Conservation (phyloP, 2,888 invertebrate genomes). For the Eretmocerus hayati region DNA sequence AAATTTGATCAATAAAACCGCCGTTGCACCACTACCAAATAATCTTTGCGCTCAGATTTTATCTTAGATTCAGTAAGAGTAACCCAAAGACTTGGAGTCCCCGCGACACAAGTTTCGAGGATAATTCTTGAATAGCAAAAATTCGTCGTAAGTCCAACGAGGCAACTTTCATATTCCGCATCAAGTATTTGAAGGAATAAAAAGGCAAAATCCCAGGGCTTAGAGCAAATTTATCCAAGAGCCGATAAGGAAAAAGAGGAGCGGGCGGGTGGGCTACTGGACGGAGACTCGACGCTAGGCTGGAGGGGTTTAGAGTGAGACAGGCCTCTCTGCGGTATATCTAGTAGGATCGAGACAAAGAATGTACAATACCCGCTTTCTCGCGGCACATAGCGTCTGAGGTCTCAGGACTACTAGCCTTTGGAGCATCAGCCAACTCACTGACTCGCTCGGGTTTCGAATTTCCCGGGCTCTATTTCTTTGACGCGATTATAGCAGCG, state of each 20-base stretch:
- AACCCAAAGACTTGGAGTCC: no score
- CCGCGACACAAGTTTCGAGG: no score
- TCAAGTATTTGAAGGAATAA: neutral
- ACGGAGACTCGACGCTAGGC: no score
- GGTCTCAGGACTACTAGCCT: no score
- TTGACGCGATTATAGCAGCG: slow-evolving; percentile 3
- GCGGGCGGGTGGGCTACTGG: neutral
- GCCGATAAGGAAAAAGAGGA: slow-evolving; percentile 7
- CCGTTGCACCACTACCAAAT: no score
- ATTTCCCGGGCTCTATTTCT: slow-evolving; percentile 6
- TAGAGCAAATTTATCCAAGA: slow-evolving; percentile 1
- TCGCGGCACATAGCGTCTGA: neutral
- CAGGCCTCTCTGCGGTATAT: no score
- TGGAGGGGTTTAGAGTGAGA: no score
- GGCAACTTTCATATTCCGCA: slow-evolving; percentile 3
- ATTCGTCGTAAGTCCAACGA: neutral
- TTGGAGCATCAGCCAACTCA: neutral
- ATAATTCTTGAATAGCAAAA: no score
- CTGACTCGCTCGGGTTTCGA: neutral
- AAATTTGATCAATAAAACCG: no score
- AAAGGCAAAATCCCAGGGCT: slow-evolving; percentile 3
- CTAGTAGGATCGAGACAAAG: no score
- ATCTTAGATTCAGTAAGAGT: no score
- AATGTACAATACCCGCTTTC: neutral
- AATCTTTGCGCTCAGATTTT: no score